phyloP scores from a whole-genome alignment of 1,140 invertebrate species.

The Drosophila yakuba region DNA sequence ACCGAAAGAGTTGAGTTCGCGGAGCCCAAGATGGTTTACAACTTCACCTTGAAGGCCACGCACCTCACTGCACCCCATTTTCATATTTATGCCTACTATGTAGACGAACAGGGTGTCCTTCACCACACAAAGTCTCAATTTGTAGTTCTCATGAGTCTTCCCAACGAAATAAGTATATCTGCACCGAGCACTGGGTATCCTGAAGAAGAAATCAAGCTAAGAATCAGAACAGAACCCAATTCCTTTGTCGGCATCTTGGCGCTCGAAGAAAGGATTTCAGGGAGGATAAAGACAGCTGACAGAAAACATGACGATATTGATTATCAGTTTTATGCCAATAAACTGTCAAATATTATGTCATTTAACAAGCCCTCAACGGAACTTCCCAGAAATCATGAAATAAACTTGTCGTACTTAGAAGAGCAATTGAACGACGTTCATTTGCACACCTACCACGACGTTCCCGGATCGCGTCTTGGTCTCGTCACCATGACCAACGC shows the following conservation, averaged over 20 bases:
- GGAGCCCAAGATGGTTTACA: neutral
- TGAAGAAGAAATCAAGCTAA: neutral
- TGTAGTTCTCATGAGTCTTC: neutral
- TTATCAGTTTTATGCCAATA: neutral
- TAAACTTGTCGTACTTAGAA: neutral
- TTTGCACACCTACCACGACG: neutral
- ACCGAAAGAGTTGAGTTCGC: neutral
- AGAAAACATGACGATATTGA: neutral
- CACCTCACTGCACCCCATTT: neutral
- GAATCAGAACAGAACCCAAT: conserved; percentile 1
- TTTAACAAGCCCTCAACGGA: neutral
- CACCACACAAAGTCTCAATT: neutral
- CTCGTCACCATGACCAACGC: neutral
- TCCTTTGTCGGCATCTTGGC: neutral
- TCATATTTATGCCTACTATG: neutral
- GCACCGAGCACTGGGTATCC: neutral
- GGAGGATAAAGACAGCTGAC: neutral
- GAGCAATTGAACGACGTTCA: neutral
- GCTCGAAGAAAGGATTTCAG: neutral
- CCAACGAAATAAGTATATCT: neutral
- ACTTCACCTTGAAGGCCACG: neutral
- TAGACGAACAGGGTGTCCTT: neutral
- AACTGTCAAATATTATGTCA: neutral
- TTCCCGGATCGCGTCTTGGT: neutral
- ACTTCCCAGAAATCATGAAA: neutral